Evolutionary conservation across 2,113 vertebrate genomes (phyloP).

Genomic region (Paratilapia polleni): DNA sequence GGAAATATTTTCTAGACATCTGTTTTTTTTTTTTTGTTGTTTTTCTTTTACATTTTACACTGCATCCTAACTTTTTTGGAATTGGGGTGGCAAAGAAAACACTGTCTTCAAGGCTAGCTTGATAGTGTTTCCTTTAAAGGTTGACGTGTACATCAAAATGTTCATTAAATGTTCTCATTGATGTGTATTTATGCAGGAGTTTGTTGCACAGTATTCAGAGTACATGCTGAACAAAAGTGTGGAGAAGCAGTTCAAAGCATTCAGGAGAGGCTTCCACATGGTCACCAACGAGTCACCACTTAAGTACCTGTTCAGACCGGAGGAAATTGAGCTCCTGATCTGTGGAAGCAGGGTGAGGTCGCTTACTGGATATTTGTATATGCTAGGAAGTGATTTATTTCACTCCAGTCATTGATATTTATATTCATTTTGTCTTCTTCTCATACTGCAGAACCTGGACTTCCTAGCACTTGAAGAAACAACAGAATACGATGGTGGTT

Average conservation of each 20-base stretch:
- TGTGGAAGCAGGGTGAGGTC: constrained; percentile 92
- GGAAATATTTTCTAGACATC: no score
- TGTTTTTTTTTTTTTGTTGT: no score
- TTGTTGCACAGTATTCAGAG: constrained; percentile 96
- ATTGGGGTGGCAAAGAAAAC: background rate
- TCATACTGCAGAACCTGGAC: constrained; percentile 90
- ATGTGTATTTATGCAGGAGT: constrained; percentile 85
- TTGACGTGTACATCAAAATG: background rate
- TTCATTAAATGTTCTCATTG: background rate
- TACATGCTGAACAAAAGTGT: constrained; percentile 98
- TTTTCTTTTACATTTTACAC: no score
- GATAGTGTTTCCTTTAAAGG: background rate
- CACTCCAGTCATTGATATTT: no score
- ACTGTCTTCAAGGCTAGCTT: rapidly evolving
- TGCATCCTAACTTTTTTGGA: no score
- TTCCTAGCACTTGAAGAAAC: constrained; percentile 98
- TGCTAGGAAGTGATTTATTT: background rate
- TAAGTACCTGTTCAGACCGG: constrained; percentile 97
- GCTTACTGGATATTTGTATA: background rate
- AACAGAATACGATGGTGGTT: constrained; percentile 97
- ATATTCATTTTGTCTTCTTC: background rate
- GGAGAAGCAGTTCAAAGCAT: constrained; percentile 99
- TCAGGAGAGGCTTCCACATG: constrained; percentile 99
- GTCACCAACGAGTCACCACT: constrained; percentile 98
- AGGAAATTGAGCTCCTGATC: constrained; percentile 98